Evolutionary conservation across 2,797 vertebrate species (phyloP).

Genomic region (Neostethus bicornis): DNA sequence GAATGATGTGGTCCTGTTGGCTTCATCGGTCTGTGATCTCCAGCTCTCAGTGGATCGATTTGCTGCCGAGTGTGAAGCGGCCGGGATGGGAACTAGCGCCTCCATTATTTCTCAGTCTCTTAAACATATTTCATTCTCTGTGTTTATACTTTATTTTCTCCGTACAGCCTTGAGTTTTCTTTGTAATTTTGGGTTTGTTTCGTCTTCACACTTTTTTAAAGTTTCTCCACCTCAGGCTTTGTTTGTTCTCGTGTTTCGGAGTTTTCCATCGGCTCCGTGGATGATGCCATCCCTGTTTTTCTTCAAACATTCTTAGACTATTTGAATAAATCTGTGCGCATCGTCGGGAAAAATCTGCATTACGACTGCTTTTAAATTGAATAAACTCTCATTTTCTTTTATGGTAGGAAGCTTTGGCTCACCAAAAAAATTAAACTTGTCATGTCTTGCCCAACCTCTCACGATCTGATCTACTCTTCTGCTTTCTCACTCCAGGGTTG

Average conservation of each 20-base stretch:
- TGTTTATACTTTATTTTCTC: no score
- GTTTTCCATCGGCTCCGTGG: neutral
- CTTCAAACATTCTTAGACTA: conserved; percentile 25
- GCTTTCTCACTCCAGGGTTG: conserved; percentile 75
- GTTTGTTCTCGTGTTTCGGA: conserved; percentile 14
- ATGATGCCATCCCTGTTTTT: conserved; percentile 36
- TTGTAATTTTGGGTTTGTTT: no score
- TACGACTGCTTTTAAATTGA: conserved; percentile 30
- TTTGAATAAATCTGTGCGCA: conserved; percentile 28
- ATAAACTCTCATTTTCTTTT: conserved; percentile 40
- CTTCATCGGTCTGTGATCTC: no score
- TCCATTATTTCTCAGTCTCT: no score
- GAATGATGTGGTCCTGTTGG: no score
- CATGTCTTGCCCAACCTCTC: conserved; percentile 8
- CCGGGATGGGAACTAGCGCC: no score
- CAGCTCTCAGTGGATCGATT: no score
- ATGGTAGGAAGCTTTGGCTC: no score
- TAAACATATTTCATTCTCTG: no score
- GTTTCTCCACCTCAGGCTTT: conserved; percentile 12
- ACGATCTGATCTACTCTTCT: neutral
- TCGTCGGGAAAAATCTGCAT: neutral
- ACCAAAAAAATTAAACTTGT: no score
- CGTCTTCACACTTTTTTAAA: neutral
- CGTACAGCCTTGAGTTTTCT: no score
- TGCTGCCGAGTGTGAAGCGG: no score